Evolutionary conservation across 2,113 vertebrate genomes (phyloP), one percentile per base, ranked within the genome.

Genomic region (Chauna torquata): DNA sequence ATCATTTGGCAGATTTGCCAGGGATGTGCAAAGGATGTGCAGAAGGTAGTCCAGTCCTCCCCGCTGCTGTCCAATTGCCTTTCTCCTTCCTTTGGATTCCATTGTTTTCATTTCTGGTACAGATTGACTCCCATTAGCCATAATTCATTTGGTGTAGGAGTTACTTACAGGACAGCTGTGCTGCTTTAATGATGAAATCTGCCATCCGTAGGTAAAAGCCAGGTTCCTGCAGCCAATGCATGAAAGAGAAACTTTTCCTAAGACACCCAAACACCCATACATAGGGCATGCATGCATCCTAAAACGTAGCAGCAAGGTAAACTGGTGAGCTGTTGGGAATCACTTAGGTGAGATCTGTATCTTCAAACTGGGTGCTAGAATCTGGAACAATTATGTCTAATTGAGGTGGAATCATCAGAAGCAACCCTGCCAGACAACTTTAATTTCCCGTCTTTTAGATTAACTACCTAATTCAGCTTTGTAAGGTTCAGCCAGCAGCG

Each of bases 101-200:
- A 17, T 9, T 72, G 74, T 58, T 91, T 79, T 42, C 7, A 9
- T 81, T 82, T 49, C 71, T 13, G 75, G 84, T 65, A 34, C 25
- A 52, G 77, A 61, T 81, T 52, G 45, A 45, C 23, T 93, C 50
- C 84, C 74, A n/a, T 84, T 90, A 92, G 70, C 77, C 86, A 57
- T 79, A 92, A 94, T 80, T 92, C 75, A 71, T 76, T 68, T 24
- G 84, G 86, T 38, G 47, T 24, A 61, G 91, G 90, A 97, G 64
- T 91, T 95, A 71, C 24, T 96, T 95, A 91, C 84, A 94, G 90
- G 84, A 59, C 96, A 97, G 92, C 94, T 97, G 93, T 95, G 95
- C 91, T 90, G 72, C 86, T 90, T 74, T 94, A 87, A 49, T 96
- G 90, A 38, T 94, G 82, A 95, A 95, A 96, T 96, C 95, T 96